Conservation (phyloP, 2,113 vertebrate genomes). For the Odocoileus hemionus region DNA sequence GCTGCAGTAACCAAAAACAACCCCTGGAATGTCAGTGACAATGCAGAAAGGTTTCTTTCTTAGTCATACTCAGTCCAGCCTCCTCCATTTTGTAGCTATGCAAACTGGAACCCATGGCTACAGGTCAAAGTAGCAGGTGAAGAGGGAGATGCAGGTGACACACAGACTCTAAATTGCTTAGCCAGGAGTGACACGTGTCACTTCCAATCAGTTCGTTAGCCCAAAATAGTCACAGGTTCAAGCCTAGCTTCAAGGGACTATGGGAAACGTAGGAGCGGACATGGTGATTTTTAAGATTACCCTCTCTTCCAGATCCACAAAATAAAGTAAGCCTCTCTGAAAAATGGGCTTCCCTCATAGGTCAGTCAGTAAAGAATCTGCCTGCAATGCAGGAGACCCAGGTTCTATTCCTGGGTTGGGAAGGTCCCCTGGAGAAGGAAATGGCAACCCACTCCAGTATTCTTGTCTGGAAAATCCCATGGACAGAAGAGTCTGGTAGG, state of each 20-base stretch:
- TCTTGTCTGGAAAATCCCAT: background rate
- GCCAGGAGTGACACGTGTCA: background rate
- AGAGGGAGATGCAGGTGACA: background rate
- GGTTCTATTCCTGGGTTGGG: background rate
- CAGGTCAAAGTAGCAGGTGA: background rate
- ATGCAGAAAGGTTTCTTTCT: background rate
- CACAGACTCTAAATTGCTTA: background rate
- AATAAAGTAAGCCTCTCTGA: background rate
- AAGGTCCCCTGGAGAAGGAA: background rate
- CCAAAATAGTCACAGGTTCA: background rate
- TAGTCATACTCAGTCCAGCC: background rate
- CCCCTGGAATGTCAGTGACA: background rate
- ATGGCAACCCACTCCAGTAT: background rate
- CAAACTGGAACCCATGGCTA: background rate
- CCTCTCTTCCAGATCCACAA: background rate
- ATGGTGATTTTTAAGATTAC: background rate
- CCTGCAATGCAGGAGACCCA: background rate
- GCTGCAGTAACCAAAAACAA: background rate
- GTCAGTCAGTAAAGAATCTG: background rate
- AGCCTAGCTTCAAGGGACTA: background rate
- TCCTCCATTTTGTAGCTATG: background rate
- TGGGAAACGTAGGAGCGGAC: background rate
- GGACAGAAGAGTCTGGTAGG: background rate
- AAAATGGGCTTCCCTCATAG: background rate
- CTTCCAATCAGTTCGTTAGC: background rate